Evolutionary conservation across 2,888 invertebrate genomes (phyloP), one percentile per base, ranked within the genome.

Genomic region (Liposcelis brunnea): DNA sequence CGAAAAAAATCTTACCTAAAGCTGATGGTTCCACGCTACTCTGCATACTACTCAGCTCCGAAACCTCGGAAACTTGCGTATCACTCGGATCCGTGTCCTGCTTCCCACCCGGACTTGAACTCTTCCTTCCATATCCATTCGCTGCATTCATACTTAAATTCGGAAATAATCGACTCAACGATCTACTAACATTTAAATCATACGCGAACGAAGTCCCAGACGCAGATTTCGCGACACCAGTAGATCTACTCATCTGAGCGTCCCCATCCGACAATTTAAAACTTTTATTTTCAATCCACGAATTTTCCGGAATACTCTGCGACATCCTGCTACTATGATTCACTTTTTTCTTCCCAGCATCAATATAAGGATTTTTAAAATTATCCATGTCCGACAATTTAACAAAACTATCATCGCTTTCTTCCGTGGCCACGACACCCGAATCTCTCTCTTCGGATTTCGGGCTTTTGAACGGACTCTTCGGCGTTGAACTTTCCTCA

Each of bases 311-410:
- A 51, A 79, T 78, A 35, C 77, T 78, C 49, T 71, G 68, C 40
- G 75, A 75, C 75, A 79, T 77, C 34, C 76, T 65, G 26, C 47
- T 43, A 38, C n/a, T 18, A 33, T 40, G 40, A 38, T 32, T 8
- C 36, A 21, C 10, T 47, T 47, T 12, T 46, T 18, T 18, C 18
- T 44, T 38, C 21, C 42, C 32, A 5, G 42, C 26, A 43, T 49
- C 45, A 44, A 37, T 16, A 16, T 44, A 37, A 47, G 26, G 33
- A 46, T 42, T 45, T 49, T 53, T 15, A 42, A 44, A 33, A 54
- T 78, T 80, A 58, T 85, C 83, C 59, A 86, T 68, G 58, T 86
- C 85, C 1, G 85, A 85, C 6, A 86, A 64, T 55, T 77, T 77
- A 0, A 86, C 85, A 57, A 81, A 80, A 45, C 66, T 64, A 18